Evolutionary conservation across 2,888 invertebrate species (phyloP).

Genomic region (Rapana venosa): DNA sequence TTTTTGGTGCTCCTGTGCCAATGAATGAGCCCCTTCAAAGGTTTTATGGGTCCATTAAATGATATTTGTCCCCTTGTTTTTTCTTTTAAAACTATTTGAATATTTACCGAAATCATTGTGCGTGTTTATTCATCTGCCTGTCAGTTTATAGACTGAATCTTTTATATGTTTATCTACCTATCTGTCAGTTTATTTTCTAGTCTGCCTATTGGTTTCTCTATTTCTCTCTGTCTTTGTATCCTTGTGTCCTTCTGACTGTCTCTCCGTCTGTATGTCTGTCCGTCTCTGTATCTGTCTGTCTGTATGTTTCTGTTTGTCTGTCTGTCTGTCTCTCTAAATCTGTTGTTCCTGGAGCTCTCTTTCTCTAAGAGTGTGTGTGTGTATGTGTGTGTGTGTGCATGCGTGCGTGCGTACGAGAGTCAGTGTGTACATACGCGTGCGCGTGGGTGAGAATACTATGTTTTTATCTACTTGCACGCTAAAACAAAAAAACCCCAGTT

Average conservation of each 20-base stretch:
- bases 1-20: too few relatives aligned
- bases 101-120: too few relatives aligned
- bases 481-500: too few relatives aligned
- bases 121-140: too few relatives aligned
- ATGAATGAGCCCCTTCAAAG: too few relatives aligned
- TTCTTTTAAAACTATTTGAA: too few relatives aligned
- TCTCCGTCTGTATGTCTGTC: neutral
- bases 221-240: neutral
- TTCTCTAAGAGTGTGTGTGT: neutral
- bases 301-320: neutral
- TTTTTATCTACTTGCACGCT: too few relatives aligned
- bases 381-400: neutral
- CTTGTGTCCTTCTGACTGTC: neutral
- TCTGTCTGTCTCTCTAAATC: neutral
- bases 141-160: too few relatives aligned
- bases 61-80: too few relatives aligned
- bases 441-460: neutral
- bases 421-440: neutral
- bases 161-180: too few relatives aligned
- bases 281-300: neutral
- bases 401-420: neutral
- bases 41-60: too few relatives aligned
- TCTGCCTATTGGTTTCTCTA: neutral
- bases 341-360: neutral
- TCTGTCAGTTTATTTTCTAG: too few relatives aligned